Base-by-base conservation (phyloP, 1,140 invertebrate species). In the Coelopa frigida region DNA sequence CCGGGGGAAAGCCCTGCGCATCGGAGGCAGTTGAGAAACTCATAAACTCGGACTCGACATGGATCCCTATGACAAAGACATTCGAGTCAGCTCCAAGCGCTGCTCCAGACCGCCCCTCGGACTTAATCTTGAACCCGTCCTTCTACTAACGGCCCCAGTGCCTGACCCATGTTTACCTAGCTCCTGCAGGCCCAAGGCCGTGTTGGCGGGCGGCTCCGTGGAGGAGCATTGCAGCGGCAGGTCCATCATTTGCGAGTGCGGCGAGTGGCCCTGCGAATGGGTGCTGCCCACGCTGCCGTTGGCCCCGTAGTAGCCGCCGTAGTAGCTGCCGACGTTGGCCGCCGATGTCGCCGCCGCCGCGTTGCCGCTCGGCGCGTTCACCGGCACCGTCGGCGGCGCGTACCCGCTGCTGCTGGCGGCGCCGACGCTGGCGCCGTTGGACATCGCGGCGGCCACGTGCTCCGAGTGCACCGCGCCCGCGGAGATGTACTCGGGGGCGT, bases 231-330 rank as follows among this genome's bases (percentile, higher is more conserved):
- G 67, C 40, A 70, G 44, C 4, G 67, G 67, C 50, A 70, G 50
- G 45, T 70, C 67, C 66, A 69, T 67, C 42, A 67, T 58, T 44
- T 68, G 66, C 24, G 65, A 56, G 41, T 68, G 63, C 14, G 62
- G 62, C 20, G 62, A 65, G 31, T 66, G 62, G 21, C 59, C 59
- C 40, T 66, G 62, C 1, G 62, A 66, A 46, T 65, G 62, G 10
- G 59, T 61, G 50, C 62, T 66, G 46, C 62, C 61, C n/a, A 65
- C 58, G 41, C 62, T 66, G 11, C 62, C 63, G 41, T 66, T 67
- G 23, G 59, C 58, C 45, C 54, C 54, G 35, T 70, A 69, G 38
- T 65, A 67, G n/a, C 58, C 51, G 15, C 58, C 56, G 39, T 69
- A 70, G 35, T 70, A 70, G 50, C 66, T 63, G 36, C 57, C 62